A percentile compares a stretch with the other conserved stretches of the same genome.
These are phyloP conservation scores for Apotomis capreana DNA, from an alignment of 2,888 invertebrate species.

Conservation along the genomic window DNA sequence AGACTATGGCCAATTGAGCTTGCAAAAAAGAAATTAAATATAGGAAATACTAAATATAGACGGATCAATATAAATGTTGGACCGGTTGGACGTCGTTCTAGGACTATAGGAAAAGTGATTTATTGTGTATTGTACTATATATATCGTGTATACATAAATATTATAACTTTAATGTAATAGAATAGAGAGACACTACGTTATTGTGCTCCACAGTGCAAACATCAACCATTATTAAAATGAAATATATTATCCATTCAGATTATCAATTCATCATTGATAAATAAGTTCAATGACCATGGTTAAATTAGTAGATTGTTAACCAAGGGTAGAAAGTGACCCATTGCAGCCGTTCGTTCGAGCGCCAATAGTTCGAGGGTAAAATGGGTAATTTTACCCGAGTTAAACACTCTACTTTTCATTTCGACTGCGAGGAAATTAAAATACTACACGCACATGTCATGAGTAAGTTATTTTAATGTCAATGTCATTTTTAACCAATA, in stretches of 20 bases:
- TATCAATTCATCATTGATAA: too few relatives aligned
- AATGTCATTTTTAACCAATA: too few relatives aligned
- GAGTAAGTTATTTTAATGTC: too few relatives aligned
- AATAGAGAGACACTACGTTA: conserved; percentile 10
- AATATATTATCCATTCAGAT: background rate
- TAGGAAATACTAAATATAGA: conserved; percentile 43
- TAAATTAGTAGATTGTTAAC: too few relatives aligned
- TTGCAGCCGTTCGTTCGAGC: too few relatives aligned
- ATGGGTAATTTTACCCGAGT: too few relatives aligned
- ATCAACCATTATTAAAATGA: background rate
- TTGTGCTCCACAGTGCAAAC: conserved; percentile 30
- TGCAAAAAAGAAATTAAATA: background rate
- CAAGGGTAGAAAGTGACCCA: too few relatives aligned
- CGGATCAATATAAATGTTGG: conserved; percentile 46
- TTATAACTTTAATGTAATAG: background rate
- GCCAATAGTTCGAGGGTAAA: too few relatives aligned
- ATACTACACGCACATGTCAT: too few relatives aligned
- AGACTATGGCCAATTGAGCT: conserved; percentile 4
- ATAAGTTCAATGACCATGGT: too few relatives aligned
- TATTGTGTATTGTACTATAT: conserved; percentile 12
- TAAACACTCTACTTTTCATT: too few relatives aligned
- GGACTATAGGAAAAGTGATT: conserved; percentile 32
- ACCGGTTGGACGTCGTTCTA: conserved; percentile 47
- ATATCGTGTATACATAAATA: background rate
- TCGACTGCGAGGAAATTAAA: too few relatives aligned